These are phyloP conservation scores for Huso huso DNA, from an alignment of 2,797 vertebrate species.

Conservation along the genomic window DNA sequence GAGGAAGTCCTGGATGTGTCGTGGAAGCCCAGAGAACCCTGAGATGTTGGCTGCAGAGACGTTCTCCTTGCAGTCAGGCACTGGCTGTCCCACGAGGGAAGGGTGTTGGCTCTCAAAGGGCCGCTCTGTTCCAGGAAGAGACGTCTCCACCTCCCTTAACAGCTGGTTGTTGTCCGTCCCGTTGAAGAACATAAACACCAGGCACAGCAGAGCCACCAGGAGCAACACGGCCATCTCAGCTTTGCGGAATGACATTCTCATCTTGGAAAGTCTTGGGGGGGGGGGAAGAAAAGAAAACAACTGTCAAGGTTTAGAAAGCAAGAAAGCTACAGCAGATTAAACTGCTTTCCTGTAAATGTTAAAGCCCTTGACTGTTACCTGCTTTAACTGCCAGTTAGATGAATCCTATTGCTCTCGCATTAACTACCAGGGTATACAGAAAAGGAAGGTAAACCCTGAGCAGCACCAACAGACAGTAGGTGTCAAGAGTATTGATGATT, in stretches of 20 bases:
- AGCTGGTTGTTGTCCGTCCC: not conserved
- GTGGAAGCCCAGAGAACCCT: constrained; percentile 47
- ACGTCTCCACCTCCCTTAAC: not conserved
- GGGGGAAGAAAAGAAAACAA: constrained; percentile 20
- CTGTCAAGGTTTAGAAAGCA: too few relatives aligned
- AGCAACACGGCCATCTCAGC: constrained; percentile 11
- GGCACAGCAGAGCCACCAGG: constrained; percentile 24
- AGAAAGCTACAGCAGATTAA: too few relatives aligned
- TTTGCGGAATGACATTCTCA: constrained; percentile 9
- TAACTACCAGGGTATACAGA: too few relatives aligned
- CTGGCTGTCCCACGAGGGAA: not conserved
- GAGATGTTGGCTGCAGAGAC: constrained; percentile 25
- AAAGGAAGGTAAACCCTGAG: too few relatives aligned
- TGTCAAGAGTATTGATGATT: not conserved
- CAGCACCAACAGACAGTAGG: too few relatives aligned
- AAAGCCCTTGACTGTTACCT: too few relatives aligned
- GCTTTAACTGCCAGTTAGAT: too few relatives aligned
- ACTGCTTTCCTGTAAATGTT: too few relatives aligned
- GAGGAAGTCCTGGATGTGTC: constrained; percentile 55
- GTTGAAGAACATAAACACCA: constrained; percentile 41
- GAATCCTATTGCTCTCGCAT: not conserved
- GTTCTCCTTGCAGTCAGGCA: constrained; percentile 40
- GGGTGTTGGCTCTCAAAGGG: not conserved
- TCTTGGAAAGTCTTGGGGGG: constrained; percentile 32
- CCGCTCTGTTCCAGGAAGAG: not conserved